These are phyloP conservation scores for Charaxes varanes DNA, from an alignment of 1,140 invertebrate species.

Conservation along the genomic window DNA sequence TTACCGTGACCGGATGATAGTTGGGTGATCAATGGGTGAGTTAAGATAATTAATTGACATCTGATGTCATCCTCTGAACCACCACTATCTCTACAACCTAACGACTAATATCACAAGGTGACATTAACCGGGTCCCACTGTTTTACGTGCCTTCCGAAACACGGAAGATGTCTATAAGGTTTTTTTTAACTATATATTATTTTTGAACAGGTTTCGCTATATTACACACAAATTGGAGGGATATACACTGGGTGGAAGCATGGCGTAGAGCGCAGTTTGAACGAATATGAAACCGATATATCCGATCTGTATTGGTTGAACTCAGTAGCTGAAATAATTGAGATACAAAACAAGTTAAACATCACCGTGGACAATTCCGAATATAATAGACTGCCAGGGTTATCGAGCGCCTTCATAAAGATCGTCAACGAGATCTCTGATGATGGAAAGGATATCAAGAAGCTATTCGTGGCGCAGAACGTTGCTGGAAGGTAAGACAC, in stretches of 20 bases:
- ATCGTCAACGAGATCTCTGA: constrained; percentile 46
- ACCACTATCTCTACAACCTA: too few relatives aligned
- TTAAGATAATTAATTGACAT: too few relatives aligned
- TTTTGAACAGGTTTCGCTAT: constrained; percentile 80
- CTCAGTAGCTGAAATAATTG: constrained; percentile 85
- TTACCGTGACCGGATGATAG: too few relatives aligned
- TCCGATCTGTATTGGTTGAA: constrained; percentile 84
- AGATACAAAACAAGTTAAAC: constrained; percentile 72
- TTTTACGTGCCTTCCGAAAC: too few relatives aligned
- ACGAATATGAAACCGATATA: constrained; percentile 76
- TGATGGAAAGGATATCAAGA: constrained; percentile 48
- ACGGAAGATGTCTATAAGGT: too few relatives aligned
- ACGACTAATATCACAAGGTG: too few relatives aligned
- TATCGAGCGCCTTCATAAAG: constrained; percentile 58
- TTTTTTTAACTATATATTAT: too few relatives aligned
- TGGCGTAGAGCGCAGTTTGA: constrained; percentile 78
- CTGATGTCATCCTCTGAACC: too few relatives aligned
- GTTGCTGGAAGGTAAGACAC: constrained; percentile 69
- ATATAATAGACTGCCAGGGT: constrained; percentile 43
- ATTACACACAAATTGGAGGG: constrained; percentile 82
- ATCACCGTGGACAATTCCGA: constrained; percentile 42
- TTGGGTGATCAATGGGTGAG: too few relatives aligned
- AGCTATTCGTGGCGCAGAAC: constrained; percentile 71
- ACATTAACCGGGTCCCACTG: too few relatives aligned
- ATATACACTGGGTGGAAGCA: constrained; percentile 80